Percentiles rank a stretch among this genome's conserved stretches.
Evolutionary conservation across 2,113 vertebrate genomes (phyloP).

Genomic region (Nestor notabilis): DNA sequence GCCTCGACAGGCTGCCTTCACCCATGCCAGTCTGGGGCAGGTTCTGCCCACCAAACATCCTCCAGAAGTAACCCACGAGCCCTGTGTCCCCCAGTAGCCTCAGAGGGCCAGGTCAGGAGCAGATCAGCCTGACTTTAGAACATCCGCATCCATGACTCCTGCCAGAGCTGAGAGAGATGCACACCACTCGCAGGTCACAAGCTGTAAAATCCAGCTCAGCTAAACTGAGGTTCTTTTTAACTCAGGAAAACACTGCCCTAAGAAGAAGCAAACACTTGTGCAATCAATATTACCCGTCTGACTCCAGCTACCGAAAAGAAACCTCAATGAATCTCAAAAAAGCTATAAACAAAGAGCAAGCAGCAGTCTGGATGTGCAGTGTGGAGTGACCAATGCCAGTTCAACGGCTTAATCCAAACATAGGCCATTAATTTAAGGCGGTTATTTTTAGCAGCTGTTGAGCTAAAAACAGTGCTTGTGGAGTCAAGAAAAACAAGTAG

Average conservation of each 20-base stretch:
- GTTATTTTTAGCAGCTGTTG: background rate
- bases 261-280: background rate
- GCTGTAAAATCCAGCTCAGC: background rate
- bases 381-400: background rate
- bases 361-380: background rate
- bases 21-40: fast-evolving
- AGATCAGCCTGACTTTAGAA: background rate
- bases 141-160: background rate
- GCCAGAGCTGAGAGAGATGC: background rate
- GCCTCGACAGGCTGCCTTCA: background rate
- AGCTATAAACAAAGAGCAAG: background rate
- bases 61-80: background rate
- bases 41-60: background rate
- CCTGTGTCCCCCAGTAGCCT: background rate
- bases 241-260: background rate
- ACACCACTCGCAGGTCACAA: fast-evolving
- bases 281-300: background rate
- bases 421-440: background rate
- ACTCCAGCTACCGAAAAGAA: background rate
- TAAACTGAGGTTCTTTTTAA: background rate
- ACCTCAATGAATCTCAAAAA: background rate
- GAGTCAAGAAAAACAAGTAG: background rate
- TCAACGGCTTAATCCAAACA: background rate
- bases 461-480: background rate
- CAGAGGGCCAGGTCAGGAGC: fast-evolving